Evolutionary conservation across 2,888 invertebrate species (phyloP), one percentile per base, ranked within the genome.

Genomic region (Plebejus argus): DNA sequence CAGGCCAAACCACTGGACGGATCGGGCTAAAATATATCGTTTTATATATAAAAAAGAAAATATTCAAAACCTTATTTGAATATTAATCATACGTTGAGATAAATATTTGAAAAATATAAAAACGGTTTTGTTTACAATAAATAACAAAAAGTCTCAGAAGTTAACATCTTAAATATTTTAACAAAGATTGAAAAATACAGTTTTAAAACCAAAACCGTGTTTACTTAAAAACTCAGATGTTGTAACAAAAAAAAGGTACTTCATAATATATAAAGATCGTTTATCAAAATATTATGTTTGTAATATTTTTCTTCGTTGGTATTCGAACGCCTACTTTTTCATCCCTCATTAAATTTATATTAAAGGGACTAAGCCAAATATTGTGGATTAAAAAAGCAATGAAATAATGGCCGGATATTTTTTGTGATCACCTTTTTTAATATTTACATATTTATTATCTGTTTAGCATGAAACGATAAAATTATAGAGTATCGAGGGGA

Each of bases 231-330:
- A 20, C 3, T 39, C 39, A 7, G 23, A 49, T n/a, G 20, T 72
- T 18, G 4, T 23, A 49, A n/a, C 4, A 12, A 45, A 72, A 72
- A n/a, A 33, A 0, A 23, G 20, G 58, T 61, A 15, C 12, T 35
- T 35, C 5, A 20, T 20, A 45, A 49, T 23, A 72, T n/a, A 39
- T 39, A 12, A 45, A 72, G 1, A 20, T 72, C 15, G 45, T 39
- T 39, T 20, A 72, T 20, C 20, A 20, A 72, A n/a, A n/a, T n/a
- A 71, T 72, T 72, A 10, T 49, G 72, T 72, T 72, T 72, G 23
- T 49, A 45, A 49, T 39, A 45, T 45, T 72, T 72, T 20, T 23
- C 20, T 72, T 72, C 45, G 45, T 72, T n/a, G 15, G 10, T 45
- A 39, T 1, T 23, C 10, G 8, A n/a, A 70, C 10, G 35, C 15